Evolutionary conservation across 2,113 vertebrate species (phyloP).

Genomic region (Terrapene triunguis): DNA sequence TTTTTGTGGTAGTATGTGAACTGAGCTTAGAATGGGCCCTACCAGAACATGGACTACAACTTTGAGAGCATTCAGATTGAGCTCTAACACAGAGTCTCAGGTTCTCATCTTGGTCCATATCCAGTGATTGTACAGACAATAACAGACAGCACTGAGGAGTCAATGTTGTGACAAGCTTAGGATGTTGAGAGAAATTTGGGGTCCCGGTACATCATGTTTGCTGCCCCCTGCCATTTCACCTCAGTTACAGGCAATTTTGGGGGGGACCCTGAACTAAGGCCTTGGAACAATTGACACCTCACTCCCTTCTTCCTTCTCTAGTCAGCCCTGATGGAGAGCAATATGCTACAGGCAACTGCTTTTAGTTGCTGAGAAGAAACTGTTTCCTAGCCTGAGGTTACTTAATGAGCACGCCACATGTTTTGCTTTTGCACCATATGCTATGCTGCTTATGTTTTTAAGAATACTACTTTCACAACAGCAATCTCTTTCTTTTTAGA

Average conservation of each 20-base stretch:
- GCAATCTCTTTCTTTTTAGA: constrained; percentile 75
- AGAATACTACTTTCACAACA: neutral
- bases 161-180: neutral
- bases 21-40: neutral
- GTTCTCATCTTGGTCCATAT: neutral
- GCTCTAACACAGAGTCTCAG: neutral
- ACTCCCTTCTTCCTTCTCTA: neutral
- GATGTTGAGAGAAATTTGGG: neutral
- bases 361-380: neutral
- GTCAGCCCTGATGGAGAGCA: neutral
- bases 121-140: neutral
- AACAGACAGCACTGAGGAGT: neutral
- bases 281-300: neutral
- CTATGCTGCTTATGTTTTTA: neutral
- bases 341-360: neutral
- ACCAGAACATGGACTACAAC: no score
- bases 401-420: neutral
- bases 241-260: neutral
- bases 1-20: neutral
- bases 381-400: neutral
- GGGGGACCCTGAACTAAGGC: neutral
- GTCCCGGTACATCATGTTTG: neutral
- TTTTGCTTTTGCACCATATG: neutral
- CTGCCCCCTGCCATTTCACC: neutral
- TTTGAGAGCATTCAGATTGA: neutral